Evolutionary conservation across 2,797 vertebrate species (phyloP), one percentile per base, ranked within the genome.

Genomic region (Brachymystax lenok): DNA sequence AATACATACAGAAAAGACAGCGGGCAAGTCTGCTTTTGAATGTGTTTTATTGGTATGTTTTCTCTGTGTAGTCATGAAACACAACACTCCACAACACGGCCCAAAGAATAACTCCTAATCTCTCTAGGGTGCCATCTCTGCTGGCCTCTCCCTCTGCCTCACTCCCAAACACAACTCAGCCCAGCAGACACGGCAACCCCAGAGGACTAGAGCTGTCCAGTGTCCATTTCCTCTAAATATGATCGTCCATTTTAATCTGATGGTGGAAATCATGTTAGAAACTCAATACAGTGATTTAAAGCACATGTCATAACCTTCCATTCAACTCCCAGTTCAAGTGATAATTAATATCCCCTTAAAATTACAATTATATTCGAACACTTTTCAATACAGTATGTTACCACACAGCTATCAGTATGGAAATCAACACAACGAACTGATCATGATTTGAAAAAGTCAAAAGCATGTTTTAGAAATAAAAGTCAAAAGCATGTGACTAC

Each of bases 21-120:
- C 46, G 52, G 69, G 69, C 1, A 5, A 35, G 30, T 67, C 27
- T 59, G 56, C 16, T 72, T 56, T 56, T 19, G 14, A 19, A 52
- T 35, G 74, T 67, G 68, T 80, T 84, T 90, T 89, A 90, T 90
- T 91, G 69, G 77, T 83, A 80, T 82, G 87, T 74, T 81, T 82
- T 83, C 28, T 56, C 71, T 72, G 21, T 28, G 51, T 89, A 88
- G 78, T 82, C 84, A 79, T 81, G 76, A 81, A 24, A 77, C 80
- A 87, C 74, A 87, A 82, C 75, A 56, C 68, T 79, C 80, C 68
- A 73, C 54, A 40, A 30, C 50, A 72, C 30, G 24, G 16, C 73
- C 79, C 71, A 66, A 52, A 24, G 21, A 63, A 63, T 12, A 76
- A 64, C 59, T 76, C 10, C 27, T 16, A 3, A 28, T 74, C 63